These are phyloP conservation scores for Xanthia icteritia DNA, from an alignment of 2,888 invertebrate species.

Conservation along the genomic window DNA sequence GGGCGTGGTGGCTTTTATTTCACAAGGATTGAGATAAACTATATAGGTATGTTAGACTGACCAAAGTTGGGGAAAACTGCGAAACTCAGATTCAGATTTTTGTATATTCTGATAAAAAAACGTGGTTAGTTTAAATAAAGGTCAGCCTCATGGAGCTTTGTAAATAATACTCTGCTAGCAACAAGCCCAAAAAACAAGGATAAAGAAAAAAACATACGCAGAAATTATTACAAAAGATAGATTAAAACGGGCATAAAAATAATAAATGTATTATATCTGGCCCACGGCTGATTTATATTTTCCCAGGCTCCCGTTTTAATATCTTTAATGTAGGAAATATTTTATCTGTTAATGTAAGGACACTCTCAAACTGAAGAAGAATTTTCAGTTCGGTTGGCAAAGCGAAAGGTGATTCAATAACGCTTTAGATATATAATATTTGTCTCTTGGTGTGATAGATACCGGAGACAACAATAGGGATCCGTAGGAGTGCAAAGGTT, in stretches of 20 bases:
- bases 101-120: neutral
- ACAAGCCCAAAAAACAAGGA: neutral
- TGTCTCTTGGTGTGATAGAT: neutral
- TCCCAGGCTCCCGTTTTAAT: conserved; percentile 47
- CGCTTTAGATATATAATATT: conserved; percentile 6
- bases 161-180: neutral
- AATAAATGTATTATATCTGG: conserved; percentile 38
- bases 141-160: neutral
- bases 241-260: conserved; percentile 36
- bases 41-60: neutral
- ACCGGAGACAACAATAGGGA: neutral
- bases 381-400: conserved; percentile 31
- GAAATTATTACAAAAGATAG: conserved; percentile 26
- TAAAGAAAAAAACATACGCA: neutral
- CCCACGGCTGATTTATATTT: conserved; percentile 46
- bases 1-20: neutral
- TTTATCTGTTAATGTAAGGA: conserved; percentile 42
- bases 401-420: conserved; percentile 13
- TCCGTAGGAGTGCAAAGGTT: neutral
- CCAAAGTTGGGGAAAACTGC: neutral
- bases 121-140: neutral
- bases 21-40: neutral
- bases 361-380: conserved; percentile 5
- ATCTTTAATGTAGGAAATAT: conserved; percentile 59
- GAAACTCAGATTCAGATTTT: neutral